These are phyloP conservation scores for Telenomus remus DNA, from an alignment of 1,140 invertebrate species.

Conservation along the genomic window DNA sequence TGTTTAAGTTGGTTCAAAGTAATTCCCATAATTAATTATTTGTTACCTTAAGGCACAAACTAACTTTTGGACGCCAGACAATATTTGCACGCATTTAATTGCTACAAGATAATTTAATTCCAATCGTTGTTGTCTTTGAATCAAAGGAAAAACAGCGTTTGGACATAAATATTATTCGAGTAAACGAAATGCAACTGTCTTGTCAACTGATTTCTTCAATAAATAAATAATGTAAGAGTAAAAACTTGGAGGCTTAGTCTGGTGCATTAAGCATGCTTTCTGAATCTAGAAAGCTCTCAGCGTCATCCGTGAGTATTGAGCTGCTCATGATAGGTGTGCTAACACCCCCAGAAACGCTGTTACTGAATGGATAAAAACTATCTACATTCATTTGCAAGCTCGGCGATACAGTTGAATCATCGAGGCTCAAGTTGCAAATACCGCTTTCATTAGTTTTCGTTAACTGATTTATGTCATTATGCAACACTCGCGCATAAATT, in stretches of 20 bases:
- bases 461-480: conserved; percentile 77
- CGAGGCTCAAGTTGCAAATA: conserved; percentile 51
- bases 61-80: conserved; percentile 24
- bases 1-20: too few relatives aligned
- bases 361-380: conserved; percentile 74
- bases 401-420: conserved; percentile 61
- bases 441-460: conserved; percentile 67
- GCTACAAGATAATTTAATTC: conserved; percentile 4
- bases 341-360: conserved; percentile 65
- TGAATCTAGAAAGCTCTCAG: conserved; percentile 69
- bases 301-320: conserved; percentile 64
- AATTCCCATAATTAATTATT: too few relatives aligned
- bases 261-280: conserved; percentile 68
- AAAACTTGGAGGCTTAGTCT: conserved; percentile 60
- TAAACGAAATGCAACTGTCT: conserved; percentile 18
- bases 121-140: neutral
- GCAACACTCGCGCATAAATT: conserved; percentile 76
- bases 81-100: too few relatives aligned
- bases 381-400: conserved; percentile 69
- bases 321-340: conserved; percentile 72
- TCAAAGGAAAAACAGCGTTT: neutral
- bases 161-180: neutral
- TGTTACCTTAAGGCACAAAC: conserved; percentile 37
- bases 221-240: conserved; percentile 3
- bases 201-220: neutral